Percentiles rank a stretch among this genome's conserved stretches.
These are phyloP conservation scores for Stichodactyla mertensii DNA, from an alignment of 64 coral and sea anemone species.

Conservation along the genomic window DNA sequence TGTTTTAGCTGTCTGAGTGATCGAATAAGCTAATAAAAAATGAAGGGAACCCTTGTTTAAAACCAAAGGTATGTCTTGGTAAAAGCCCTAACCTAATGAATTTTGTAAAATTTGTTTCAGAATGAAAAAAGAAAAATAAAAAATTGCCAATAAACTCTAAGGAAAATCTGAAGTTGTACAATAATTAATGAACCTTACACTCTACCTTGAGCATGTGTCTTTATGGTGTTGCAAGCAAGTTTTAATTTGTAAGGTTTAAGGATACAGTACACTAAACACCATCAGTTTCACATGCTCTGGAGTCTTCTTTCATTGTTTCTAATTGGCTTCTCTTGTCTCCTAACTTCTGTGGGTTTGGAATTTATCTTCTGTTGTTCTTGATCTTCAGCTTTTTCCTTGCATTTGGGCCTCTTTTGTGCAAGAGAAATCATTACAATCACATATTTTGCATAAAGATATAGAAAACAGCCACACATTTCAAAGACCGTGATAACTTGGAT, in stretches of 20 bases:
- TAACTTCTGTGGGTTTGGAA: not conserved
- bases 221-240: not conserved
- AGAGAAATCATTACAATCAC: too few relatives aligned
- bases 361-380: not conserved
- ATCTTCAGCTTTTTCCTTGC: not conserved
- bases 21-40: not conserved
- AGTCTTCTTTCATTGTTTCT: too few relatives aligned
- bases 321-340: not conserved
- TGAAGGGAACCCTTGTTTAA: not conserved
- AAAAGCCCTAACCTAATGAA: not conserved
- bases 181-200: not conserved
- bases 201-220: slow-evolving; percentile 3
- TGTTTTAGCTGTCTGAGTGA: not conserved
- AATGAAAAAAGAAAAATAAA: not conserved
- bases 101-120: not conserved
- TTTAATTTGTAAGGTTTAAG: not conserved
- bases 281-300: not conserved
- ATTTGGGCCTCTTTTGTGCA: too few relatives aligned
- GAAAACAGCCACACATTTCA: too few relatives aligned
- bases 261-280: not conserved
- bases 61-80: not conserved
- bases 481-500: too few relatives aligned
- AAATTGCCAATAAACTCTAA: not conserved
- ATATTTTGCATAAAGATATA: too few relatives aligned
- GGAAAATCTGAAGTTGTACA: not conserved